Evolutionary conservation across 1,140 invertebrate genomes (phyloP), one percentile per base, ranked within the genome.

Genomic region (Drosophila pseudoananassae): DNA sequence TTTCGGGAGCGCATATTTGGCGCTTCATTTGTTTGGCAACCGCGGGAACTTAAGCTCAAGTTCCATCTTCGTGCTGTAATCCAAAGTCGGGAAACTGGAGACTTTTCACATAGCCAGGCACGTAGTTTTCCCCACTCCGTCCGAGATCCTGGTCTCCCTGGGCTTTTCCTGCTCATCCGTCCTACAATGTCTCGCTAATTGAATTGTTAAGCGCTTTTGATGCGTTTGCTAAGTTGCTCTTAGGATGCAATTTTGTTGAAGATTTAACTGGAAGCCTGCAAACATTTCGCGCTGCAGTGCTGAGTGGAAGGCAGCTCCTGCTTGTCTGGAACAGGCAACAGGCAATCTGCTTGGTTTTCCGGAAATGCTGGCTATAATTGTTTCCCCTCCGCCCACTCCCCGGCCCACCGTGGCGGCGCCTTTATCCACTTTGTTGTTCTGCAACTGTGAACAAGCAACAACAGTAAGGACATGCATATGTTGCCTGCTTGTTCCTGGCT

Each of bases 201-300:
- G 81, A 85, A 78, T 85, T 70, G 73, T 75, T 78, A 75, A 81
- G 82, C 77, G 64, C 82, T 70, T 77, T 85, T 87, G 69, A 78
- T 66, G 74, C 74, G 72, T 57, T 69, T 63, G 69, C 79, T 55
- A 78, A 81, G 70, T 78, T 73, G 72, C 75, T 80, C 29, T 63
- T 75, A 58, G 69, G 77, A 70, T 61, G 61, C 71, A 80, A 69
- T 60, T 70, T 76, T 64, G 78, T 77, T 54, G 69, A 54, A 65
- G 61, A 70, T 71, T 78, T 49, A 45, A n/a, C 43, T 66, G n/a
- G 15, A 8, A 31, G 61, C 38, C 15, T 15, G 29, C 64, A 70
- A 69, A 70, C 64, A 70, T 55, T 69, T 46, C 27, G 15, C 56
- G 31, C 12, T 47, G 20, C 14, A 38, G 9, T 6, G 36, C 20